Percentiles rank a stretch among this genome's conserved stretches.
Conservation (phyloP, 2,113 vertebrate genomes). For the Syrmaticus mikado region DNA sequence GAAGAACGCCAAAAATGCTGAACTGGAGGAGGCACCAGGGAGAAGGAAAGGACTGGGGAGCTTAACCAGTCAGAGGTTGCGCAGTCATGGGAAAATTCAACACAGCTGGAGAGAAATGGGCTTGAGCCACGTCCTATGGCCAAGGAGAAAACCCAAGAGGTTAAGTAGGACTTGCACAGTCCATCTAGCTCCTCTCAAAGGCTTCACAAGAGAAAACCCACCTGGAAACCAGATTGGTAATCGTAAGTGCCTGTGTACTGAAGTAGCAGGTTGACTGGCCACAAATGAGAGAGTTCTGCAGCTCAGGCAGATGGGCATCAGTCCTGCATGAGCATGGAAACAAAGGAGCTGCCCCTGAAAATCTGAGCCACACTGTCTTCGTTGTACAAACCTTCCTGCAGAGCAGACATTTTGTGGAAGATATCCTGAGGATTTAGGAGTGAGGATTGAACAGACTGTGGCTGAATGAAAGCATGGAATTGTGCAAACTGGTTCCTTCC, state of each 20-base stretch:
- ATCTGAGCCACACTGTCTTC: background rate
- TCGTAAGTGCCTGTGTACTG: background rate
- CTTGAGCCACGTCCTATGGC: background rate
- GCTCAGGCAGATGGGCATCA: background rate
- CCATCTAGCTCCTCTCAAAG: background rate
- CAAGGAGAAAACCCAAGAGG: background rate
- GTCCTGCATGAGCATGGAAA: background rate
- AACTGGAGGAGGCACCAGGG: background rate
- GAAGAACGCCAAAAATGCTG: background rate
- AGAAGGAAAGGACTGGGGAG: background rate
- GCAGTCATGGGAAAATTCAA: background rate
- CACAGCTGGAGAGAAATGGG: background rate
- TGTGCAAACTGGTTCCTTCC: conserved; percentile 8
- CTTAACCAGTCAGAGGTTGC: background rate
- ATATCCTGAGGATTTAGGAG: background rate
- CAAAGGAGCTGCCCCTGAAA: background rate
- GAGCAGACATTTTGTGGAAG: background rate
- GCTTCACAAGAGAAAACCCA: background rate
- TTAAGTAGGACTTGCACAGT: background rate
- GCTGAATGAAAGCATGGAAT: background rate
- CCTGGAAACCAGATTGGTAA: background rate
- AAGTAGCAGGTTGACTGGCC: background rate
- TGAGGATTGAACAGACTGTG: background rate
- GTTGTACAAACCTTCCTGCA: background rate
- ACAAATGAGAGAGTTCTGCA: background rate